These are phyloP conservation scores for Pseudomyrmex sp. DNA, from an alignment of 1,140 invertebrate genomes.

Conservation along the genomic window DNA sequence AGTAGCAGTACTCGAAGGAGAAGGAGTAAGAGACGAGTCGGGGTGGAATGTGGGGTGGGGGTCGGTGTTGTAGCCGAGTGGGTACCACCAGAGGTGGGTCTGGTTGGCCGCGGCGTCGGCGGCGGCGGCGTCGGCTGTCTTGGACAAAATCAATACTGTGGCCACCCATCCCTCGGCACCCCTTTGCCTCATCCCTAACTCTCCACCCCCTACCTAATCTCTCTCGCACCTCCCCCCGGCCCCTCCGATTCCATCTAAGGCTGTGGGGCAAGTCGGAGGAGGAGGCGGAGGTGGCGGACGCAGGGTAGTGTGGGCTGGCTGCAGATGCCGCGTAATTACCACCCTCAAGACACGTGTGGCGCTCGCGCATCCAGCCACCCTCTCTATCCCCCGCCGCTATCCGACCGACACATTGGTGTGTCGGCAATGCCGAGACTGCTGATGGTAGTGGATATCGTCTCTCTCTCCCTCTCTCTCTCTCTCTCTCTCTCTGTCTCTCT, in stretches of 20 bases:
- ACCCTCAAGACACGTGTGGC: constrained; percentile 86
- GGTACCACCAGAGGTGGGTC: constrained; percentile 84
- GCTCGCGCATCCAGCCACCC: constrained; percentile 78
- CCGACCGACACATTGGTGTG: constrained; percentile 68
- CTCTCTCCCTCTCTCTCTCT: too few relatives aligned
- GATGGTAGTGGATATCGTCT: constrained; percentile 68
- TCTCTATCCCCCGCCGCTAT: constrained; percentile 35
- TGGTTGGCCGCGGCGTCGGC: constrained; percentile 84
- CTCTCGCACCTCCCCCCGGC: constrained; percentile 53
- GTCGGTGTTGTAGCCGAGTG: constrained; percentile 83
- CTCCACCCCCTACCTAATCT: constrained; percentile 57
- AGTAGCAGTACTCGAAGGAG: constrained; percentile 63
- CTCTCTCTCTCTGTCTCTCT: neutral
- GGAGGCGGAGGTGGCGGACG: constrained; percentile 76
- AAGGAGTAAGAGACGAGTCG: constrained; percentile 64
- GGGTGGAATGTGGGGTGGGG: constrained; percentile 75
- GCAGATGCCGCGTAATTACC: constrained; percentile 86
- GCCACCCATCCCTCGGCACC: constrained; percentile 79
- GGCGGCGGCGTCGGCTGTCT: constrained; percentile 81
- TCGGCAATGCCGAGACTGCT: constrained; percentile 73
- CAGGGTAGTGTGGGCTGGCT: constrained; percentile 80
- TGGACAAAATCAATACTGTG: constrained; percentile 86
- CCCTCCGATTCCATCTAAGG: constrained; percentile 77
- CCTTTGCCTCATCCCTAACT: constrained; percentile 72
- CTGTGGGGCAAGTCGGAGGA: constrained; percentile 80